phyloP scores from a whole-genome alignment of 2,113 vertebrate genomes.

The Muntiacus reevesi region DNA sequence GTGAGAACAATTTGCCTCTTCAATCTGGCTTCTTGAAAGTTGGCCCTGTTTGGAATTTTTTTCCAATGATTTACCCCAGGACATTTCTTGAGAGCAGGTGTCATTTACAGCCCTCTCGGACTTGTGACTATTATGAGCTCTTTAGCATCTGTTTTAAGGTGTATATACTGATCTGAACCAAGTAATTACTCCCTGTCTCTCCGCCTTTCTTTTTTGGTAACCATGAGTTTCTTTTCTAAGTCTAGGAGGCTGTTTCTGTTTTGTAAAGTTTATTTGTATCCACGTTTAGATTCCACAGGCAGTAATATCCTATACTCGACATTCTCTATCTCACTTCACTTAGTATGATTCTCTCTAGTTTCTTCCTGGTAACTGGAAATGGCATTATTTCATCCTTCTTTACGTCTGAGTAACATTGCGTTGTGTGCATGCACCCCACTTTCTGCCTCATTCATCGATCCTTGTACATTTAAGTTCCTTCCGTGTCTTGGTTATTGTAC shows the following conservation, averaged over 20 bases:
- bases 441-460: not conserved
- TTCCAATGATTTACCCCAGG: not conserved
- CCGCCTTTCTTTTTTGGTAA: not conserved
- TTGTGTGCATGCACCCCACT: fast-evolving
- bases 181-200: not conserved
- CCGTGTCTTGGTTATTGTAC: not conserved
- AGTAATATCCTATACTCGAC: not conserved
- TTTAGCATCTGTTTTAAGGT: not conserved
- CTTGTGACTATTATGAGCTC: not conserved
- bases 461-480: not conserved
- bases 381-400: not conserved
- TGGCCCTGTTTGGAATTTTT: not conserved
- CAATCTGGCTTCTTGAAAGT: no score
- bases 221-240: not conserved
- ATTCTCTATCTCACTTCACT: not conserved
- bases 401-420: not conserved
- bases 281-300: not conserved
- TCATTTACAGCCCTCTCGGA: not conserved
- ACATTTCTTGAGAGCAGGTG: not conserved
- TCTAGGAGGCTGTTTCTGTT: not conserved
- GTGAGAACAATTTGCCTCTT: no score
- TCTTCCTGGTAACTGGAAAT: not conserved
- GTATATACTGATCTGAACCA: not conserved
- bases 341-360: not conserved
- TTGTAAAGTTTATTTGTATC: not conserved